Percentiles rank a stretch among this genome's conserved stretches.
Evolutionary conservation across 2,113 vertebrate genomes (phyloP).

Genomic region (Coregonus clupeaformis): DNA sequence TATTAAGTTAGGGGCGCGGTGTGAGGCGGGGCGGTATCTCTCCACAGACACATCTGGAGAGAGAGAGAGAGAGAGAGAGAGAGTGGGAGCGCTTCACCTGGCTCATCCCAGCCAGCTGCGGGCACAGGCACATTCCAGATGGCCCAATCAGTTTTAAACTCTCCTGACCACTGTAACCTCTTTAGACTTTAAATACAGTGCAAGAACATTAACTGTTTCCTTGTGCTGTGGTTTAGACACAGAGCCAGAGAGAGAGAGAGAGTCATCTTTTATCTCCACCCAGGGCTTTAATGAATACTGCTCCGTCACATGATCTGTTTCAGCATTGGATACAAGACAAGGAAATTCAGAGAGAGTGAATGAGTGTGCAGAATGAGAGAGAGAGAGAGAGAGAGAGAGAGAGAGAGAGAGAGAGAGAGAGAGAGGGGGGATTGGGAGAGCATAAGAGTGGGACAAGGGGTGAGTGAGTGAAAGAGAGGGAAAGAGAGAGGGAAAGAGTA

Average conservation of each 20-base stretch:
- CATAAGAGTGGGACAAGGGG: too few species aligned
- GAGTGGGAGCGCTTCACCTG: background rate
- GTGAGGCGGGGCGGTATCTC: background rate
- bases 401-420: background rate
- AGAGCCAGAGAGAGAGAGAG: background rate
- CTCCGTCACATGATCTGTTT: background rate
- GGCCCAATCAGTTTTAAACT: constrained; percentile 10
- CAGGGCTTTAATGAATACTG: background rate
- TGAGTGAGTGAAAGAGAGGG: background rate
- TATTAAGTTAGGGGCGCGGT: background rate
- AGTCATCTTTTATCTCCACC: background rate
- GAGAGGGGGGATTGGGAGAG: background rate
- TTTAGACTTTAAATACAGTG: constrained; percentile 19
- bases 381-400: too few species aligned
- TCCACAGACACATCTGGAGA: constrained; percentile 4
- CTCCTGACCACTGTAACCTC: constrained; percentile 15
- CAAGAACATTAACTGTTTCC: constrained; percentile 22
- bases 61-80: too few species aligned
- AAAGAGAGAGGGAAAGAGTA: background rate
- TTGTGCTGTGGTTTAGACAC: background rate
- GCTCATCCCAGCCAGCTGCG: constrained; percentile 5
- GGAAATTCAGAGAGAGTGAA: background rate
- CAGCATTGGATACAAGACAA: background rate
- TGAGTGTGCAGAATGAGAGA: background rate
- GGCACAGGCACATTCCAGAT: constrained; percentile 9